phyloP scores from a whole-genome alignment of 2,797 vertebrate genomes.

The Poliocrania exsul region DNA sequence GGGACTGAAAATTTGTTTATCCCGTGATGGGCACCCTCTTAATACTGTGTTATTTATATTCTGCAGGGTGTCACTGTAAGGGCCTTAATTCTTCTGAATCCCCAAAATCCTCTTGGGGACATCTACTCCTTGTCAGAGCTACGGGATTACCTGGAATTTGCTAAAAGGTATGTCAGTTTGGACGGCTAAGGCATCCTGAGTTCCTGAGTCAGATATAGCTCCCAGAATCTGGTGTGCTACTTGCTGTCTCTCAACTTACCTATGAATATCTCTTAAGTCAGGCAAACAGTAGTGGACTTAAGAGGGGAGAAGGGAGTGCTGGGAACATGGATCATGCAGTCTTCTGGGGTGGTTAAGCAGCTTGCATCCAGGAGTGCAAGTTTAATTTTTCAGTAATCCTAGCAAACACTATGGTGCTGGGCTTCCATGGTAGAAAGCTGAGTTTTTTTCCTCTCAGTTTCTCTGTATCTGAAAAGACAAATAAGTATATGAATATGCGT shows the following conservation, averaged over 20 bases:
- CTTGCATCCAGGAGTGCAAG: neutral
- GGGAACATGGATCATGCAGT: neutral
- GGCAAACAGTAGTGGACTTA: neutral
- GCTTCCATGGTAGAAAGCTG: neutral
- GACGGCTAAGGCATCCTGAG: neutral
- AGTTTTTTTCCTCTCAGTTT: neutral
- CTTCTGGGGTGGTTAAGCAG: neutral
- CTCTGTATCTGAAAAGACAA: neutral
- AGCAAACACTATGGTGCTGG: neutral
- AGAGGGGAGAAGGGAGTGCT: neutral
- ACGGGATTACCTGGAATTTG: conserved; percentile 89
- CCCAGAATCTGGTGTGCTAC: neutral
- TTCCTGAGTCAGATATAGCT: neutral
- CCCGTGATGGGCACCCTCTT: neutral
- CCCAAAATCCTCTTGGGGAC: conserved; percentile 94
- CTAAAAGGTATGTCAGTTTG: conserved; percentile 85
- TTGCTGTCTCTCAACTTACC: neutral
- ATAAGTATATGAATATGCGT: neutral
- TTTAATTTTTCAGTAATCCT: neutral
- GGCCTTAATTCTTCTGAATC: conserved; percentile 92
- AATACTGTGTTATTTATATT: neutral
- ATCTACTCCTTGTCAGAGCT: conserved; percentile 89
- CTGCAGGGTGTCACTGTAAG: conserved; percentile 85
- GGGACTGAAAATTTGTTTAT: neutral
- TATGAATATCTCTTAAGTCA: neutral